phyloP scores from a whole-genome alignment of 2,888 invertebrate species.

The Odontomyia ornata region DNA sequence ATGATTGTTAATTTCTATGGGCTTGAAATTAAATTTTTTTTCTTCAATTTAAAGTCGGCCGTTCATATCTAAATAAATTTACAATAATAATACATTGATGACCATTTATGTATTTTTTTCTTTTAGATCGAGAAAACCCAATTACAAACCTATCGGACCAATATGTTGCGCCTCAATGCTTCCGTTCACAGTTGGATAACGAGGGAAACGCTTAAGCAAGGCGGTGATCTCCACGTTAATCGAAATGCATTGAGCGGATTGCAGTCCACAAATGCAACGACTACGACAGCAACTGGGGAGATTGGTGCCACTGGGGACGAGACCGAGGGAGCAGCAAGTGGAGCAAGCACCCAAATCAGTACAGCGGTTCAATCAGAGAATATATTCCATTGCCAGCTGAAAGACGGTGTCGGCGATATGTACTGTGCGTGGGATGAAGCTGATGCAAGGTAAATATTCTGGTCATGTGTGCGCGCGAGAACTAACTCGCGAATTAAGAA shows the following conservation, averaged over 20 bases:
- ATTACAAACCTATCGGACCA: slow-evolving; percentile 63
- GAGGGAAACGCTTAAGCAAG: slow-evolving; percentile 60
- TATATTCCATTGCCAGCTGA: slow-evolving; percentile 66
- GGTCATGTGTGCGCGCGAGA: not conserved
- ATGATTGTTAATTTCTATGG: too few relatives aligned
- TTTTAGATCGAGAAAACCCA: slow-evolving; percentile 62
- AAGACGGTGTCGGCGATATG: slow-evolving; percentile 75
- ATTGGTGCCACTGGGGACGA: slow-evolving; percentile 28
- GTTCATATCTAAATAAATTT: too few relatives aligned
- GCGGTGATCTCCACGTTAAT: slow-evolving; percentile 35
- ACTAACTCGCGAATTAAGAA: not conserved
- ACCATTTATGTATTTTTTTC: slow-evolving; percentile 14
- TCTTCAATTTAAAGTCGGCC: too few relatives aligned
- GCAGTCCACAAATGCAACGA: slow-evolving; percentile 47
- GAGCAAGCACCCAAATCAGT: slow-evolving; percentile 50
- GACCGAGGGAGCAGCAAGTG: slow-evolving; percentile 53
- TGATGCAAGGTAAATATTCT: slow-evolving; percentile 69
- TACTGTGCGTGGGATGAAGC: slow-evolving; percentile 77
- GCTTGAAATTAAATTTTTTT: too few relatives aligned
- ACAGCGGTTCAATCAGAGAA: slow-evolving; percentile 60
- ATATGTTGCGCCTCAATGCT: slow-evolving; percentile 64
- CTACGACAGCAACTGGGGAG: not conserved
- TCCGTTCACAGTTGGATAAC: slow-evolving; percentile 65
- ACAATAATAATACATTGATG: too few relatives aligned
- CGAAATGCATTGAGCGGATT: slow-evolving; percentile 26